Base-by-base conservation (phyloP, 2,888 invertebrate genomes). In the Perdita meconis region DNA sequence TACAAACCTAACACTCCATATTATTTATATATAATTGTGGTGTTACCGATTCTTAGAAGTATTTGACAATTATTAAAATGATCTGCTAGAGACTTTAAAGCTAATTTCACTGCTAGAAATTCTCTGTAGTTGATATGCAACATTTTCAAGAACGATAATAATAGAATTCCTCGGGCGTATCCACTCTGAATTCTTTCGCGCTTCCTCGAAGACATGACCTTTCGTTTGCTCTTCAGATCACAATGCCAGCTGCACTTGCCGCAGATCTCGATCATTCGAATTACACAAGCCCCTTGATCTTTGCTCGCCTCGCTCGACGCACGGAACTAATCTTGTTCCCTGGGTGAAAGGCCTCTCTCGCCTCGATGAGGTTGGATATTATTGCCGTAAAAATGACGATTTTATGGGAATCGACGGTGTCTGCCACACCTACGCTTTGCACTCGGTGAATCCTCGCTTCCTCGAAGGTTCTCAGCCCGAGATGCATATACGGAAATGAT, bases 331-430 rank as follows among this genome's bases (percentile, higher is more conserved):
- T 78, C 71, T 56, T n/a, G 30, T 71, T 76, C 51, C 4, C 8
- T 10, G 26, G 73, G 74, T 59, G 78, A 76, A 78, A 76, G 78
- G 67, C 40, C 76, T 55, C 13, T 55, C 10, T 38, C 66, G 40
- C 8, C 60, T 50, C 68, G 59, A 1, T 19, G 34, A 55, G 19
- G 44, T 12, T n/a, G 55, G 2, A 50, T 56, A 74, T 68, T n/a
- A 74, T 74, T 56, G 30, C 36, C 65, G 65, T 65, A 75, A 78
- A 78, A 78, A 75, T 69, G 26, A 1, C 30, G 55, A 78, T 78
- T 75, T 75, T 65, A 67, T 63, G 67, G 44, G 59, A 59, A 67
- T 59, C 34, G 34, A 12, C 59, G 0, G 19, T 19, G 42, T 19
- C 60, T 36, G 63, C 74, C 73, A 55, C 77, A 50, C 77, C 77